Conservation (phyloP, 2,113 vertebrate species). For the Petrocephalus microphthalmus region DNA sequence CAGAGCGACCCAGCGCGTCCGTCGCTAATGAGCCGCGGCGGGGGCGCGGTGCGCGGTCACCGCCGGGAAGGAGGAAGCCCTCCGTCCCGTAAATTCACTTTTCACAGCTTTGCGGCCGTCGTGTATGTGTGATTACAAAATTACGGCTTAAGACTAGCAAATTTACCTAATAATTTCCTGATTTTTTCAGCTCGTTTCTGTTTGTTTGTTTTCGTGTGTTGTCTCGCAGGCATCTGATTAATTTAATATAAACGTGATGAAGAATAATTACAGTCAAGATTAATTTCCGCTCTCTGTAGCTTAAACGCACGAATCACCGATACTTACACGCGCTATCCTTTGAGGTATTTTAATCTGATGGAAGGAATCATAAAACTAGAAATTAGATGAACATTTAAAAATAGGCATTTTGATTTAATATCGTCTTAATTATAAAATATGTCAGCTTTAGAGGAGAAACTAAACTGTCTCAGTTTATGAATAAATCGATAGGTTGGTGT, state of each 20-base stretch:
- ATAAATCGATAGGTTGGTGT: background rate
- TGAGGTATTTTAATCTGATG: conserved; percentile 2
- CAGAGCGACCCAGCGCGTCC: background rate
- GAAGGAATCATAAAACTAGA: background rate
- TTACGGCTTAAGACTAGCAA: background rate
- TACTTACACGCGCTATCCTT: background rate
- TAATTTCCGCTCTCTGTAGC: conserved; percentile 4
- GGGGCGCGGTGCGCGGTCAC: background rate
- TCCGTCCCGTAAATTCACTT: background rate
- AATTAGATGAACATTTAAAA: conserved; percentile 1
- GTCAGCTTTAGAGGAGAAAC: background rate
- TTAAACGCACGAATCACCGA: conserved; percentile 11
- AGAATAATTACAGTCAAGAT: conserved; percentile 12
- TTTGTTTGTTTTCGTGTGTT: conserved; percentile 4
- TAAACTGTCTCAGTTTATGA: background rate
- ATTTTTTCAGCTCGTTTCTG: conserved; percentile 4
- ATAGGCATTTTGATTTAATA: background rate
- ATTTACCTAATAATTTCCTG: background rate
- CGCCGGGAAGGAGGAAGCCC: background rate
- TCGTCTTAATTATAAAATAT: background rate
- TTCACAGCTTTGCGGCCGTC: background rate
- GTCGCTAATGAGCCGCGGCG: background rate
- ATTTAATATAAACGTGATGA: conserved; percentile 12
- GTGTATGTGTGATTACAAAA: background rate
- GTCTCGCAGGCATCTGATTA: conserved; percentile 1